These are phyloP conservation scores for Meliscaeva auricollis DNA, from an alignment of 2,888 invertebrate genomes.

Conservation along the genomic window DNA sequence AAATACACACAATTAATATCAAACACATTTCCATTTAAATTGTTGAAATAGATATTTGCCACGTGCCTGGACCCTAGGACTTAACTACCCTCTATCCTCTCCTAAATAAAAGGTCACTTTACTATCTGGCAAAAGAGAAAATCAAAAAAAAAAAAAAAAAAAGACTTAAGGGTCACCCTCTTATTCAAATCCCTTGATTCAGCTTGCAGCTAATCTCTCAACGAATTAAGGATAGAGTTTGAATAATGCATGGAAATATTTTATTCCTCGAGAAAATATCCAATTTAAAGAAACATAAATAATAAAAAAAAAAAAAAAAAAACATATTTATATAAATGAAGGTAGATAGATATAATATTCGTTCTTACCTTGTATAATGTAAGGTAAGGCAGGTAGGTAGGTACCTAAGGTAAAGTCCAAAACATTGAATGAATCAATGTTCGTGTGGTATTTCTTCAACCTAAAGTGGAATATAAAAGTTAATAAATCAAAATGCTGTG, in stretches of 20 bases:
- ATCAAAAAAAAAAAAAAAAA: neutral
- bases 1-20: constrained; percentile 24
- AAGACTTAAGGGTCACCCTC: constrained; percentile 30
- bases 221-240: constrained; percentile 38
- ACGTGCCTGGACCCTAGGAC: constrained; percentile 1
- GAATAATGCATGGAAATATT: constrained; percentile 44
- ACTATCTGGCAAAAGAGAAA: neutral
- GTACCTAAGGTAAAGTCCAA: constrained; percentile 2
- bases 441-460: constrained; percentile 26
- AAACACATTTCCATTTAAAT: constrained; percentile 25
- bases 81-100: neutral
- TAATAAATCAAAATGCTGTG: constrained; percentile 73
- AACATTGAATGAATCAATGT: constrained; percentile 24
- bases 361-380: too few species aligned
- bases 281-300: constrained; percentile 45
- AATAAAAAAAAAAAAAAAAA: constrained; percentile 6
- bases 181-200: constrained; percentile 39
- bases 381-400: neutral
- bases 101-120: constrained; percentile 18
- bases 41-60: constrained; percentile 31
- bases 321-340: neutral
- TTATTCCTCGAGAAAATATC: constrained; percentile 24
- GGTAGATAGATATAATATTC: neutral
- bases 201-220: constrained; percentile 46
- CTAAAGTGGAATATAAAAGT: constrained; percentile 48